Evolutionary conservation across 1,140 invertebrate genomes (phyloP), one percentile per base, ranked within the genome.

Genomic region (Achroia grisella): DNA sequence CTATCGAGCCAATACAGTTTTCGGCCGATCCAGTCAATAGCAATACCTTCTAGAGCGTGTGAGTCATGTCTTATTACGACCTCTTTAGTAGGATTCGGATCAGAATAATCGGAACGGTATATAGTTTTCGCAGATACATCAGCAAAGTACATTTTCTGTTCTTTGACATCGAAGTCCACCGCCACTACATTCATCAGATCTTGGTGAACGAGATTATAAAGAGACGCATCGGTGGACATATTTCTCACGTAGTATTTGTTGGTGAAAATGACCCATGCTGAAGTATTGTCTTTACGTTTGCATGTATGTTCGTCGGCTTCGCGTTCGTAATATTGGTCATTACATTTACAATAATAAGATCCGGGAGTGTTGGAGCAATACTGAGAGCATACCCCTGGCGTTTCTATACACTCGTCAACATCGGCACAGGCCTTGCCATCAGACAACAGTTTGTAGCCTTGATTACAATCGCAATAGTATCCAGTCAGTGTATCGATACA

Each of bases 191-290:
- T 99, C 71, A 97, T 93, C 0, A 99, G 89, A 69, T 98, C 97
- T 77, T 98, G 96, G 59, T 98, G 95, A 62, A 98, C 91, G 0
- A 99, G 86, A 53, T 93, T 93, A 61, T 98, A 98, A 6, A 90
- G 83, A 2, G 89, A 86, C 0, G 95, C 97, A 76, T 99, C 97
- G 0, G 92, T 89, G 0, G 96, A 96, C 90, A 99, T 94, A 60
- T 99, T 98, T 41, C 98, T 89, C 1, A 99, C 92, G 71, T 99
- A 99, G 73, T 99, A 99, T 67, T 98, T 98, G 68, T 99, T 99
- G 5, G 96, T 97, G 68, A 99, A 98, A 33, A 99, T 89, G 10
- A 99, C 76, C 95, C 96, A 99, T 0, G 98, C 97, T 31, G 90
- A 87, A 1, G 90, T 92, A 28, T 88, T 88, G 55, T 98, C 95